phyloP scores from a whole-genome alignment of 1,140 invertebrate genomes.

The Muscidifurax raptorellus region DNA sequence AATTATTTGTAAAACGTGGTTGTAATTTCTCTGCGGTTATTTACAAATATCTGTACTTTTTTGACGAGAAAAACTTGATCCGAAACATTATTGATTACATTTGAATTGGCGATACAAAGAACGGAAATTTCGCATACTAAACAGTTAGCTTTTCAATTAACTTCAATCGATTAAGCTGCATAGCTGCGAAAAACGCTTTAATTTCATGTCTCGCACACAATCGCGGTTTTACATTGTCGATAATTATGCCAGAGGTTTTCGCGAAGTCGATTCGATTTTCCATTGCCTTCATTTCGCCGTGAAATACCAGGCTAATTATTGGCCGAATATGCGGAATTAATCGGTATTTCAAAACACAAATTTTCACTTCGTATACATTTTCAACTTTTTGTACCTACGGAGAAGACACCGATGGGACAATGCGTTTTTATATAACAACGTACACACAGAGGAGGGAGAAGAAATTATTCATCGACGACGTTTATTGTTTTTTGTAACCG shows the following conservation, averaged over 20 bases:
- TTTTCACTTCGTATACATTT: no score
- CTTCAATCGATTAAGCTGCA: background rate
- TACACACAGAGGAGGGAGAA: background rate
- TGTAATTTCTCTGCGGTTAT: no score
- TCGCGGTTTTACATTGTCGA: background rate
- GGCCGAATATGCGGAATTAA: background rate
- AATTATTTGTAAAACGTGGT: no score
- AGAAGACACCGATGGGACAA: background rate
- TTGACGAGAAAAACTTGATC: no score
- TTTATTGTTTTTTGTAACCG: constrained; percentile 25
- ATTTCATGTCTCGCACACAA: background rate
- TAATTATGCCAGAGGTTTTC: background rate
- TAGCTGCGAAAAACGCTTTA: background rate
- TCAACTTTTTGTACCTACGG: constrained; percentile 1
- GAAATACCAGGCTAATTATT: no score
- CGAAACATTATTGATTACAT: no score
- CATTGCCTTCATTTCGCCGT: no score
- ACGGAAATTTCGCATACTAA: no score
- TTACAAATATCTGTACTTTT: no score
- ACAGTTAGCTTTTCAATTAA: background rate
- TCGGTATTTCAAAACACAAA: no score
- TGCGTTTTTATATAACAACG: background rate
- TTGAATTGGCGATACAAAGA: no score
- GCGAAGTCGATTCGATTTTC: background rate
- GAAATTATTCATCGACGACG: constrained; percentile 2